Evolutionary conservation across 1,140 invertebrate genomes (phyloP), one percentile per base, ranked within the genome.

Genomic region (Lepidurus apus): DNA sequence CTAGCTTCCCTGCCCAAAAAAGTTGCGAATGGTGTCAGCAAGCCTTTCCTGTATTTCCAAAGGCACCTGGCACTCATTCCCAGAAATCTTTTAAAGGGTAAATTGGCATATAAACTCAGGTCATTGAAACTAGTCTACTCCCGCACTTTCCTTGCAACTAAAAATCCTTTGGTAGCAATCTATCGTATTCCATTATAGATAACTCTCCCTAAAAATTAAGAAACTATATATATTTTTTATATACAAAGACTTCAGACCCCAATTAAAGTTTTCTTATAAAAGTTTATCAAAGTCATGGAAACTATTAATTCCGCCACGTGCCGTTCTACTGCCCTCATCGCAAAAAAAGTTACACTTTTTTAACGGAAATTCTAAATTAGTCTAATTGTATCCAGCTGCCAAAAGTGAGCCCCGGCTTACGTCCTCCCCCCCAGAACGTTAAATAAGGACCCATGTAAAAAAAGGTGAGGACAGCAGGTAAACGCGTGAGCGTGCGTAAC

Each of bases 401-500:
- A 6, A 65, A 4, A 65, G 17, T 65, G 53, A 65, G 17, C 53
- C 21, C 13, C 53, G 53, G 7, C 53, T 34, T 65, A 65, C 21
- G 17, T 65, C n/a, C 53, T 65, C 21, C 4, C 34, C 53, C 53
- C n/a, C 17, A 65, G 17, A 65, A 65, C 21, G 13, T 21, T 65
- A 65, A 13, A 65, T n/a, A 17, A 65, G 21, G 53, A 13, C 53
- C 53, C 53, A 6, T 8, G 17, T 7, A 65, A 65, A 13, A 13
- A 65, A 65, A 65, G 53, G 53, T 65, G 53, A 21, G 4, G 53
- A 65, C 53, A 65, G 53, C 53, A 65, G 53, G 53, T 65, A 65
- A 65, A 65, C 53, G 53, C 53, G 53, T 65, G 53, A 65, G 53
- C 53, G 53, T 65, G 53, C 53, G 53, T 65, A 65, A 65, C 53